phyloP scores from a whole-genome alignment of 2,888 invertebrate species.

The Gymnocheta viridis region DNA sequence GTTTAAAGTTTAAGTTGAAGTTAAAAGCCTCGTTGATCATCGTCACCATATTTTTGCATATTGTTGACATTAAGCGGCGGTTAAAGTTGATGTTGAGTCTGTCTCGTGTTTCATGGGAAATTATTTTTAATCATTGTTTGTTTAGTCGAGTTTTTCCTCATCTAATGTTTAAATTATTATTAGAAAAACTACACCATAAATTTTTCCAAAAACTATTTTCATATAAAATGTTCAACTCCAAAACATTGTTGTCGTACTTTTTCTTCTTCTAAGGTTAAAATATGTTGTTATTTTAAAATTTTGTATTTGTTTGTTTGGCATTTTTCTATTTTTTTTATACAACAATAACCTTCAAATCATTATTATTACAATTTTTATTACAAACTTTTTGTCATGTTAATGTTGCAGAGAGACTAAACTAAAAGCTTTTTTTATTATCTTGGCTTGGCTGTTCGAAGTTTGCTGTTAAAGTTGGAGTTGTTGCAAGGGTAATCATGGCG shows the following conservation, averaged over 20 bases:
- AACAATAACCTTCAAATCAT: conserved; percentile 65
- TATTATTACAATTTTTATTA: conserved; percentile 61
- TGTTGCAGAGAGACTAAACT: conserved; percentile 36
- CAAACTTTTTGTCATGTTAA: conserved; percentile 52
- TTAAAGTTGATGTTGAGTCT: conserved; percentile 53
- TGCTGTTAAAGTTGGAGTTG: conserved; percentile 5
- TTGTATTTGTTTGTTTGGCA: conserved; percentile 5
- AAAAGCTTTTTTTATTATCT: conserved; percentile 65
- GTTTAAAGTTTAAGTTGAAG: conserved; percentile 48
- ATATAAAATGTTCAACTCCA: background rate
- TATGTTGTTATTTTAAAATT: background rate
- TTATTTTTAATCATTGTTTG: conserved; percentile 28
- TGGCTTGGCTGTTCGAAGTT: conserved; percentile 16
- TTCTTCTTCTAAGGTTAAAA: conserved; percentile 21
- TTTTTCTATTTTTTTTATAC: background rate
- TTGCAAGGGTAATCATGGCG: background rate
- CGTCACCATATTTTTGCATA: conserved; percentile 67
- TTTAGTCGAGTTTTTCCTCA: background rate
- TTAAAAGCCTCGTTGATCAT: conserved; percentile 55
- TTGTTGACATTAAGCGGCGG: conserved; percentile 62
- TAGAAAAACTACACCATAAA: conserved; percentile 7
- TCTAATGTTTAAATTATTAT: conserved; percentile 42
- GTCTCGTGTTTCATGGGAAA: conserved; percentile 59
- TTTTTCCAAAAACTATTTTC: background rate
- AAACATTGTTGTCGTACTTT: background rate